Percentiles rank a stretch among this genome's conserved stretches.
Conservation (phyloP, 1,140 invertebrate genomes). For the Aphelinus certus region DNA sequence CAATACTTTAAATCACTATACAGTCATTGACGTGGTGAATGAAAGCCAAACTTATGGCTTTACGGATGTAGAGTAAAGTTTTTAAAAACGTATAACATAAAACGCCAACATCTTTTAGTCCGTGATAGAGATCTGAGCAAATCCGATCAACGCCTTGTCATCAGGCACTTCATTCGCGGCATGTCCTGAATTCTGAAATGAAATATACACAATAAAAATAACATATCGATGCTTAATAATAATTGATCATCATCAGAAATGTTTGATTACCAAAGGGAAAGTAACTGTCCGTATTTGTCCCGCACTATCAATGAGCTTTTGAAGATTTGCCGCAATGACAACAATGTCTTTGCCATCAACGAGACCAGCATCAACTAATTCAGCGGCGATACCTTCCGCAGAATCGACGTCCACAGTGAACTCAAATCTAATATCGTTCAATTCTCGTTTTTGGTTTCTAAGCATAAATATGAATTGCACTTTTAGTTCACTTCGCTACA, state of each 20-base stretch:
- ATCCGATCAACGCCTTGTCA: conserved; percentile 94
- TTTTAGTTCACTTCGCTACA: too few relatives aligned
- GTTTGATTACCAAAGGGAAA: conserved; percentile 84
- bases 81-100: conserved; percentile 33
- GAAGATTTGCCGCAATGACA: conserved; percentile 90
- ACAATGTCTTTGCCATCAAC: conserved; percentile 91
- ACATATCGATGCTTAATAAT: background rate
- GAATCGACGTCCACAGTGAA: conserved; percentile 92
- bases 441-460: conserved; percentile 87
- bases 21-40: conserved; percentile 32
- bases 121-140: conserved; percentile 94
- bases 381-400: conserved; percentile 92
- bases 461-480: background rate
- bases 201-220: conserved; percentile 37
- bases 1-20: conserved; percentile 34
- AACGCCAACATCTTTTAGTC: conserved; percentile 66
- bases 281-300: conserved; percentile 75
- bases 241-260: background rate
- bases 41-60: conserved; percentile 27
- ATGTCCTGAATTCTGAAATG: conserved; percentile 81
- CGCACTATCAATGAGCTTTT: conserved; percentile 84
- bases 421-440: conserved; percentile 98
- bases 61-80: conserved; percentile 15
- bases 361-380: conserved; percentile 92
- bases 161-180: conserved; percentile 87